Base-by-base conservation (phyloP, 2,113 vertebrate species). In the Gasterosteus nipponicus region DNA sequence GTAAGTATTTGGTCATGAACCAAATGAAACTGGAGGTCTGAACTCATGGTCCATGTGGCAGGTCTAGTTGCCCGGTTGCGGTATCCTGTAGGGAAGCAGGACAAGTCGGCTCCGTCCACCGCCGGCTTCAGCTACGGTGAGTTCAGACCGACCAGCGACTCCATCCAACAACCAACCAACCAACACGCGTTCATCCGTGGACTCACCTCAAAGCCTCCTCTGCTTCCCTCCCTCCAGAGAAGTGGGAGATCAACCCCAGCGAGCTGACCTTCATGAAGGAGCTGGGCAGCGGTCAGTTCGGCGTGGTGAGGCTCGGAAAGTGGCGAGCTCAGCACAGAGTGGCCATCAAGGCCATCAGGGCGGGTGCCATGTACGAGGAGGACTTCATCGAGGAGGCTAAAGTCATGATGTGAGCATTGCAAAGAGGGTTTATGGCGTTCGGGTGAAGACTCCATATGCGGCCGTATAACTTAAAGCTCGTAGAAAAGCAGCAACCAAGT, bases 371-470 rank as follows among this genome's bases (percentile, higher is more conserved):
- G 98, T 95, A 93, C 3, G 97, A 99, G 83, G 98, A 99, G 82
- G 98, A 99, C 85, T 99, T 99, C 78, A 96, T 98, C 61, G 97
- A 99, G 75, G 98, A 99, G 92, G 98, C 97, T 51, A 98, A 97
- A 89, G 95, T 98, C 47, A 99, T 99, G 97, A 99, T 96, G 97
- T 99, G 82, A 94, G 96, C 89, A 64, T 0, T 5, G 10, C 29
- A 2, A 10, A 2, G 10, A 38, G 22, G 42, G 41, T 31, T 57
- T 8, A 31, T 57, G 12, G 47, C 19, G 47, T 18, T 49, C 18
- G 2, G 18, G 2, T 49, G 15, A 49, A 49, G 46, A 49, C 22
- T 26, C 22, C 22, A 26, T 26, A 26, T 26, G 22, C 22, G 22
- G 22, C 22, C 22, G 22, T 26, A 14, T 16, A 46, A 3, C 14